phyloP scores from a whole-genome alignment of 2,888 invertebrate genomes.

The Sipha maydis region DNA sequence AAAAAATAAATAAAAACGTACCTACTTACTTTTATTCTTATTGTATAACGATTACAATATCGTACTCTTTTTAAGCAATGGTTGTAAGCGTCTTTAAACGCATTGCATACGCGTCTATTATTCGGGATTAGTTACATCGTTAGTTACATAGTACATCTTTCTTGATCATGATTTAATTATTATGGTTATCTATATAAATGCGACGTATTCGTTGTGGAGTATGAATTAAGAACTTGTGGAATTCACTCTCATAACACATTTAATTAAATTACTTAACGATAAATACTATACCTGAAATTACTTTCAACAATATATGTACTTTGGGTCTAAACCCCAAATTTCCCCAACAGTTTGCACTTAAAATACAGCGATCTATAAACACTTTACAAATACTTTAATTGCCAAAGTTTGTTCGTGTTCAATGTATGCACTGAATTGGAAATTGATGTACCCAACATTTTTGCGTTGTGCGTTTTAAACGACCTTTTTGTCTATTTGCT shows the following conservation, averaged over 20 bases:
- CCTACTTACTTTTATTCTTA: background rate
- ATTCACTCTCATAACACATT: conserved; percentile 6
- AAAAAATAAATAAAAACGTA: too few relatives aligned
- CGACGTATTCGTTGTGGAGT: background rate
- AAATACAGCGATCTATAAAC: conserved; percentile 42
- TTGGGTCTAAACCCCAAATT: conserved; percentile 6
- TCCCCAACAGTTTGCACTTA: conserved; percentile 10
- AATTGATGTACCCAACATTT: conserved; percentile 23
- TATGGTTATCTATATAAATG: background rate
- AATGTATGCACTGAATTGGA: conserved; percentile 22
- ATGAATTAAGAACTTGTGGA: background rate
- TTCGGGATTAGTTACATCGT: too few relatives aligned
- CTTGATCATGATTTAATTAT: background rate
- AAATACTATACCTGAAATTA: conserved; percentile 43
- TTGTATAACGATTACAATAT: background rate
- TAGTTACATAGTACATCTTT: background rate
- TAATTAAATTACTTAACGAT: conserved; percentile 35
- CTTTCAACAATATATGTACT: conserved; percentile 2
- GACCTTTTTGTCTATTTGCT: background rate
- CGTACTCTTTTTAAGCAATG: too few relatives aligned
- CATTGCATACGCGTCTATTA: background rate
- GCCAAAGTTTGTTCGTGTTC: conserved; percentile 40
- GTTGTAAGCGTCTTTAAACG: background rate
- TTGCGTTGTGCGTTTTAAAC: background rate
- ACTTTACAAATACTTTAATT: conserved; percentile 50